Percentiles rank a stretch among this genome's conserved stretches.
Conservation (phyloP, 1,140 invertebrate species). For the Drosophila jambulina region DNA sequence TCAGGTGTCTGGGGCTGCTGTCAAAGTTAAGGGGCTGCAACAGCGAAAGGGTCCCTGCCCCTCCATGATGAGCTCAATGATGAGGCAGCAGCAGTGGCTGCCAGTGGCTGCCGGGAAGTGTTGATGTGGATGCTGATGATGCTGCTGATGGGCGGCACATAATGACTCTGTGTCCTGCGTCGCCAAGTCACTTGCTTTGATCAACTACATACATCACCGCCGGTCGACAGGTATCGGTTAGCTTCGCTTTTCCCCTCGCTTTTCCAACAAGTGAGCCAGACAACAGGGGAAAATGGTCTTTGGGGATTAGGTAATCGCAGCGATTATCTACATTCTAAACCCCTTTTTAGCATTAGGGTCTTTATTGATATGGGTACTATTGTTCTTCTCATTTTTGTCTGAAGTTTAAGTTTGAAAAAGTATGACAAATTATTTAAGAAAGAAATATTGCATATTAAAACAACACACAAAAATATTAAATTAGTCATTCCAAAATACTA, state of each 20-base stretch:
- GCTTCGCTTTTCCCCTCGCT: not conserved
- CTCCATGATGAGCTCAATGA: constrained; percentile 32
- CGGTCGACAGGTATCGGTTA: constrained; percentile 14
- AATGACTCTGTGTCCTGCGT: constrained; percentile 59
- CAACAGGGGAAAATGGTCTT: constrained; percentile 4
- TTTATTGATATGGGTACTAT: not conserved
- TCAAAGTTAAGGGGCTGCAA: constrained; percentile 9
- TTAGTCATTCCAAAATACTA: no score
- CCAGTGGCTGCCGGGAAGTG: constrained; percentile 21
- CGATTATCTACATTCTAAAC: constrained; percentile 12
- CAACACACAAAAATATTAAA: not conserved
- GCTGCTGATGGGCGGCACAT: constrained; percentile 53
- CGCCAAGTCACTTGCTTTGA: constrained; percentile 60
- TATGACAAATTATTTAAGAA: not conserved
- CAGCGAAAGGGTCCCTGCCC: constrained; percentile 30
- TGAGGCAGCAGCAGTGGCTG: constrained; percentile 34
- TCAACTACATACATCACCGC: constrained; percentile 59
- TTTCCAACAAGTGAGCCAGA: constrained; percentile 4
- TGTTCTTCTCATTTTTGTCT: not conserved
- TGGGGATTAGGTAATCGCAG: constrained; percentile 20
- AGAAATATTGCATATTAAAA: not conserved
- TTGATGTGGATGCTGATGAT: constrained; percentile 18
- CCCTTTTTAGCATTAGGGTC: not conserved
- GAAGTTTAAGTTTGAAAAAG: not conserved
- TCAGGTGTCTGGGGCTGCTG: constrained; percentile 29